Conservation (phyloP, 2,888 invertebrate genomes). For the Napeogenes inachia region DNA sequence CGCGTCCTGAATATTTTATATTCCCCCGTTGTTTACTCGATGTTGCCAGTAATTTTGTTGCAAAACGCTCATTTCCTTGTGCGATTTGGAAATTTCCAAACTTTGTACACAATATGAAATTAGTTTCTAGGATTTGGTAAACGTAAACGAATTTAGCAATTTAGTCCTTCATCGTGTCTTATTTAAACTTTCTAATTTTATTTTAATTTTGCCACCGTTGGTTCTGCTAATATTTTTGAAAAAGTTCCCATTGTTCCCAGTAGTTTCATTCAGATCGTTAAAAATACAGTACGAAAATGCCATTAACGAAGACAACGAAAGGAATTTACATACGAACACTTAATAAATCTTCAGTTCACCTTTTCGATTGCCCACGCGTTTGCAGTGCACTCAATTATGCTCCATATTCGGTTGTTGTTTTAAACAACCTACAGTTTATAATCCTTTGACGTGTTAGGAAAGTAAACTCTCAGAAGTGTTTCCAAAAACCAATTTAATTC, state of each 20-base stretch:
- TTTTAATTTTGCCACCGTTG: not conserved
- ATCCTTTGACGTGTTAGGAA: conserved; percentile 47
- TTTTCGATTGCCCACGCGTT: conserved; percentile 46
- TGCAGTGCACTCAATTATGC: conserved; percentile 31
- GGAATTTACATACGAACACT: conserved; percentile 59
- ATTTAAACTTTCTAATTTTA: not conserved
- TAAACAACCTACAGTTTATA: conserved; percentile 51
- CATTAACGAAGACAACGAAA: conserved; percentile 16
- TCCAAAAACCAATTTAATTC: conserved; percentile 43
- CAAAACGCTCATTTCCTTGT: conserved; percentile 25
- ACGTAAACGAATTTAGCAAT: conserved; percentile 13
- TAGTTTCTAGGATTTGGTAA: conserved; percentile 19
- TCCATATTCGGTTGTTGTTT: conserved; percentile 43
- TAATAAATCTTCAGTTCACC: conserved; percentile 51
- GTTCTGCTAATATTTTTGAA: not conserved
- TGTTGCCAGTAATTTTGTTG: conserved; percentile 13
- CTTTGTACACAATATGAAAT: conserved; percentile 25
- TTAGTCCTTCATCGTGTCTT: conserved; percentile 2
- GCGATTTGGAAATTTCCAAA: conserved; percentile 19
- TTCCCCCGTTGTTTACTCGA: conserved; percentile 18
- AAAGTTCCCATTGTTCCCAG: not conserved
- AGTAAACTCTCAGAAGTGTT: conserved; percentile 49
- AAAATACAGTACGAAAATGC: conserved; percentile 9
- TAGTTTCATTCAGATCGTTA: conserved; percentile 1
- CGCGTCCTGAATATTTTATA: conserved; percentile 23